These are phyloP conservation scores for Cephus spinipes DNA, from an alignment of 2,888 invertebrate genomes.

Conservation along the genomic window DNA sequence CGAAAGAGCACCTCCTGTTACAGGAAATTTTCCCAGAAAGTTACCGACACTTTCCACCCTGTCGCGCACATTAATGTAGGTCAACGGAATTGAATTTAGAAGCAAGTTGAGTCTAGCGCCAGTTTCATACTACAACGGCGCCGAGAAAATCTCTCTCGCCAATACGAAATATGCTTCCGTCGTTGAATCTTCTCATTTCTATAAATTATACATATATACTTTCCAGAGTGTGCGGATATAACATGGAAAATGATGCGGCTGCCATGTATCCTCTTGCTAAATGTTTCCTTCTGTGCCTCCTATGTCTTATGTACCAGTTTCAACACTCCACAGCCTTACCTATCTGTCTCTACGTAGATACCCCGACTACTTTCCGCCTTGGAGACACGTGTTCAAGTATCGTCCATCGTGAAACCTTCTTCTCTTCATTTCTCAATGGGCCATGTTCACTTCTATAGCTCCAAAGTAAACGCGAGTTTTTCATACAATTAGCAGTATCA, in stretches of 20 bases:
- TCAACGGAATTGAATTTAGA: conserved; percentile 48
- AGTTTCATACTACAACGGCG: neutral
- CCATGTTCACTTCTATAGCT: neutral
- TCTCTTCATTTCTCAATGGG: neutral
- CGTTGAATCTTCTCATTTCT: neutral
- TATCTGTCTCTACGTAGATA: neutral
- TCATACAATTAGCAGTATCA: neutral
- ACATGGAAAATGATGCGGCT: neutral
- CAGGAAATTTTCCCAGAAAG: neutral
- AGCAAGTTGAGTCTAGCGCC: conserved; percentile 18
- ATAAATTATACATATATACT: neutral
- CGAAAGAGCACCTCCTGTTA: neutral
- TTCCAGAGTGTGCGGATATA: neutral
- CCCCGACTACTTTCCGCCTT: neutral
- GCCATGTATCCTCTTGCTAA: neutral
- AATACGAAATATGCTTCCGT: conserved; percentile 2
- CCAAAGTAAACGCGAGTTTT: neutral
- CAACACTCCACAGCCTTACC: neutral
- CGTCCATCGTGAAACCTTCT: neutral
- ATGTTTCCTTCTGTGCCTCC: neutral
- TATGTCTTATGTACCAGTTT: neutral
- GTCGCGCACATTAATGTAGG: conserved; percentile 43
- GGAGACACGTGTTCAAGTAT: neutral
- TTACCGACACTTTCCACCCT: conserved; percentile 3
- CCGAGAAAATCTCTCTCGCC: neutral